phyloP scores from a whole-genome alignment of 2,888 invertebrate genomes.

The Tiliacea citrago region DNA sequence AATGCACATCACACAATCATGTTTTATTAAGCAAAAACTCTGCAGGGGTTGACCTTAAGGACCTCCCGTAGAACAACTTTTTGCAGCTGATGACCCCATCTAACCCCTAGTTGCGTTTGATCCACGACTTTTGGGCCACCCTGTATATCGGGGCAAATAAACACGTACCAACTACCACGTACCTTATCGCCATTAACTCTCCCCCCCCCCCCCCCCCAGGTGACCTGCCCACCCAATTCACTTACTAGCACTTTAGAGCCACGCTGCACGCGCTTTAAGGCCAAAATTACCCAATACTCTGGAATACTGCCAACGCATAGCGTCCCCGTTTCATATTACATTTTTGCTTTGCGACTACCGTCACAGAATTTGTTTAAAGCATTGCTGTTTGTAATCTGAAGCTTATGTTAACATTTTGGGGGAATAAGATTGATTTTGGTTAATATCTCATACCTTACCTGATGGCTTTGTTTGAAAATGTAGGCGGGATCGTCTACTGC shows the following conservation, averaged over 20 bases:
- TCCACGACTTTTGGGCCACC: too few relatives aligned
- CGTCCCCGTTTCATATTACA: slow-evolving; percentile 46
- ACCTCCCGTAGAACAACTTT: too few relatives aligned
- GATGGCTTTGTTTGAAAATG: not conserved
- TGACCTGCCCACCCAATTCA: slow-evolving; percentile 12
- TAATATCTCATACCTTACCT: too few relatives aligned
- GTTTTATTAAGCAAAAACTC: too few relatives aligned
- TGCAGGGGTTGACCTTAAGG: too few relatives aligned
- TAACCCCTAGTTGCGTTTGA: too few relatives aligned
- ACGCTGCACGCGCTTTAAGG: slow-evolving; percentile 14
- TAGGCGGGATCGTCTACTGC: not conserved
- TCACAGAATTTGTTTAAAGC: slow-evolving; percentile 40
- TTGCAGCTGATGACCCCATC: too few relatives aligned
- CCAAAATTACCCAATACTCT: slow-evolving; percentile 39
- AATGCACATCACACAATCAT: too few relatives aligned
- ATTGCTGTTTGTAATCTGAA: slow-evolving; percentile 16
- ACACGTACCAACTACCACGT: not conserved
- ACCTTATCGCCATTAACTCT: slow-evolving; percentile 1
- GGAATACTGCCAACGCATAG: slow-evolving; percentile 47
- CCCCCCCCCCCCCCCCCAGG: not conserved
- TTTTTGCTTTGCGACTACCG: slow-evolving; percentile 53
- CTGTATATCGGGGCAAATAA: not conserved
- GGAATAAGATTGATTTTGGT: not conserved
- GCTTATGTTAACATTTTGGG: slow-evolving; percentile 11
- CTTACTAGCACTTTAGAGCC: slow-evolving; percentile 21